phyloP scores from a whole-genome alignment of 1,140 invertebrate genomes.

The Drosophila ananassae region DNA sequence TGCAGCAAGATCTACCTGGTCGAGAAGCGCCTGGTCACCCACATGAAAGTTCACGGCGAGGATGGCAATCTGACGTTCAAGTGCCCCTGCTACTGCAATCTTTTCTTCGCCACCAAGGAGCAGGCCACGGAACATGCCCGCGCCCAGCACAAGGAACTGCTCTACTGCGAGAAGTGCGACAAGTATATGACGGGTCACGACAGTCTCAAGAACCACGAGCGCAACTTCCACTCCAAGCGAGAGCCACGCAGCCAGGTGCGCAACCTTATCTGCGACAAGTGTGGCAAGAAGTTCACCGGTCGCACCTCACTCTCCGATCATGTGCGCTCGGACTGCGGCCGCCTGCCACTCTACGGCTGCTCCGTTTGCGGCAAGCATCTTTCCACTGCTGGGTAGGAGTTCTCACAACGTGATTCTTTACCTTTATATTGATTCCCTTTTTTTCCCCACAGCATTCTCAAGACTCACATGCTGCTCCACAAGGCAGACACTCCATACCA shows the following conservation, averaged over 20 bases:
- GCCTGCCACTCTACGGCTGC: constrained; percentile 78
- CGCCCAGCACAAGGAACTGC: constrained; percentile 73
- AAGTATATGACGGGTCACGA: constrained; percentile 83
- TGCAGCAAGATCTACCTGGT: constrained; percentile 79
- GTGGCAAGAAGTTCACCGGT: constrained; percentile 83
- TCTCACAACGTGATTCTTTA: not conserved
- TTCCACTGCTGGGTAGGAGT: constrained; percentile 74
- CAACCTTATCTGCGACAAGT: constrained; percentile 84
- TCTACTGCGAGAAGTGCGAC: constrained; percentile 84
- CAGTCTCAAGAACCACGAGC: constrained; percentile 78
- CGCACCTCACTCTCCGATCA: constrained; percentile 81
- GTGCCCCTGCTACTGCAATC: constrained; percentile 83
- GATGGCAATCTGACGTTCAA: constrained; percentile 76
- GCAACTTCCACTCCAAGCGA: constrained; percentile 72
- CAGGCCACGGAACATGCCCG: constrained; percentile 78
- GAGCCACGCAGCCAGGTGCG: constrained; percentile 67
- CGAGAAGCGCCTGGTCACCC: constrained; percentile 74
- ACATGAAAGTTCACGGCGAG: constrained; percentile 73
- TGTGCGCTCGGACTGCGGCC: constrained; percentile 82
- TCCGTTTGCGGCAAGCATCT: constrained; percentile 82
- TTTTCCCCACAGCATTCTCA: constrained; percentile 55
- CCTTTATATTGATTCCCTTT: not conserved
- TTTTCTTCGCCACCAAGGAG: constrained; percentile 81
- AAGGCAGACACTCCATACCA: constrained; percentile 76
- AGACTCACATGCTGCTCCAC: constrained; percentile 83